Percentiles rank a stretch among this genome's conserved stretches.
phyloP scores from a whole-genome alignment of 2,888 invertebrate species.

The Gastracanthus pulcherrimus region DNA sequence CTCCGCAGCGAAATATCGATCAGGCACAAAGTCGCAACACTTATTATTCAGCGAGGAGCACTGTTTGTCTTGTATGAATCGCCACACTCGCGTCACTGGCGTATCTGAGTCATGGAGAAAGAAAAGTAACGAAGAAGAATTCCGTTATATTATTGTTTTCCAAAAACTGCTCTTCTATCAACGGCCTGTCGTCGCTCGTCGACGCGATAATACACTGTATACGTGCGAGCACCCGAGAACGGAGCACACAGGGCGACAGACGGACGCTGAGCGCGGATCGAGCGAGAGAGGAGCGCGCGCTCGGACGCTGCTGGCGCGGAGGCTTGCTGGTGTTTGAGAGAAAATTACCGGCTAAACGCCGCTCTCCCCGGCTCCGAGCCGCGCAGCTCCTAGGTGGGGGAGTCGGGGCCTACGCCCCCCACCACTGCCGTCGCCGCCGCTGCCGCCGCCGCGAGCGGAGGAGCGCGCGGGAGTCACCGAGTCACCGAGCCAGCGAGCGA shows the following conservation, averaged over 20 bases:
- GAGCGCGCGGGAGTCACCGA: constrained; percentile 22
- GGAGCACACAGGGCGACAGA: constrained; percentile 34
- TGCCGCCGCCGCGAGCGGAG: constrained; percentile 57
- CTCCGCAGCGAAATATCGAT: constrained; percentile 58
- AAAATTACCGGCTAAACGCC: constrained; percentile 76
- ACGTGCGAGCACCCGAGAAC: neutral
- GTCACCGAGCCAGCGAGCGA: constrained; percentile 61
- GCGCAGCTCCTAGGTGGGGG: constrained; percentile 64
- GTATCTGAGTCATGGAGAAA: neutral
- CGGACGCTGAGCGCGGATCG: constrained; percentile 23
- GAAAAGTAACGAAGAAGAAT: too few species aligned
- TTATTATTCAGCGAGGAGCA: too few species aligned
- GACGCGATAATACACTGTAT: neutral
- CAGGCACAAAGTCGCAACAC: neutral
- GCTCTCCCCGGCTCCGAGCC: constrained; percentile 61
- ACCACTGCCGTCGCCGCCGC: constrained; percentile 23
- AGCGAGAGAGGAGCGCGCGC: constrained; percentile 46
- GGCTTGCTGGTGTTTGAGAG: constrained; percentile 76
- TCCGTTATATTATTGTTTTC: too few species aligned
- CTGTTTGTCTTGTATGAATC: neutral
- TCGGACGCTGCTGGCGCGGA: constrained; percentile 75
- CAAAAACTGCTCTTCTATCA: constrained; percentile 37
- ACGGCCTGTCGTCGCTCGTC: neutral
- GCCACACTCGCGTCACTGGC: neutral
- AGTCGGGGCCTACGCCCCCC: constrained; percentile 52